phyloP scores from a whole-genome alignment of 1,140 invertebrate species.

The Bradysia coprophila region DNA sequence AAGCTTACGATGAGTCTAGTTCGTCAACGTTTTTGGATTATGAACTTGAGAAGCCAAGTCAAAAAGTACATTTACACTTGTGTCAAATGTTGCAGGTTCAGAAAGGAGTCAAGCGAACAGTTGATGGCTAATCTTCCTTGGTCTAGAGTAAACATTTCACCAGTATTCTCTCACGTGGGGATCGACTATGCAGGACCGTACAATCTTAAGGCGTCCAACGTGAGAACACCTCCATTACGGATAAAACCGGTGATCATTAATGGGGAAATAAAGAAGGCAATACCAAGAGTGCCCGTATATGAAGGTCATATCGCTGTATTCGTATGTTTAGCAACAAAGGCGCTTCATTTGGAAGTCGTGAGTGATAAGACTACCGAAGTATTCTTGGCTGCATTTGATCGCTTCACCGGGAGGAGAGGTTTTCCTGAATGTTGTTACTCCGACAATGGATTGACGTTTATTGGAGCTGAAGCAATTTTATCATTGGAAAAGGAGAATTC shows the following conservation, averaged over 20 bases:
- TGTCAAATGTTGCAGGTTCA: not conserved
- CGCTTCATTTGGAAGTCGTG: slow-evolving; percentile 11
- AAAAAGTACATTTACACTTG: not conserved
- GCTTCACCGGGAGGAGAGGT: slow-evolving; percentile 11
- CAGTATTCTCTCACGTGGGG: slow-evolving; percentile 11
- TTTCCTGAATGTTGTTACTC: slow-evolving; percentile 10
- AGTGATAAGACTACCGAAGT: slow-evolving; percentile 7
- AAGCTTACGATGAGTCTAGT: not conserved
- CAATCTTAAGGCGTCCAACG: slow-evolving; percentile 4
- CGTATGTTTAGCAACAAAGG: slow-evolving; percentile 9
- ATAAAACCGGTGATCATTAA: no score
- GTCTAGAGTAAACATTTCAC: slow-evolving; percentile 8
- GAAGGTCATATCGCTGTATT: slow-evolving; percentile 6
- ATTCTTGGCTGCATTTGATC: slow-evolving; percentile 10
- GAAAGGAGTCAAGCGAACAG: not conserved
- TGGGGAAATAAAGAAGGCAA: slow-evolving; percentile 5
- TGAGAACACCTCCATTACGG: not conserved
- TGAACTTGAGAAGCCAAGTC: not conserved
- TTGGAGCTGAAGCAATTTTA: slow-evolving; percentile 12
- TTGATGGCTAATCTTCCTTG: slow-evolving; percentile 18
- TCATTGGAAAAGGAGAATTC: not conserved
- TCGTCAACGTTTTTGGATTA: not conserved
- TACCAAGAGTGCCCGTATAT: not conserved
- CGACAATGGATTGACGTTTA: slow-evolving; percentile 21
- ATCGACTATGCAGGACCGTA: slow-evolving; percentile 19